These are phyloP conservation scores for Halichoeres trimaculatus DNA, from an alignment of 2,113 vertebrate species.

Conservation along the genomic window DNA sequence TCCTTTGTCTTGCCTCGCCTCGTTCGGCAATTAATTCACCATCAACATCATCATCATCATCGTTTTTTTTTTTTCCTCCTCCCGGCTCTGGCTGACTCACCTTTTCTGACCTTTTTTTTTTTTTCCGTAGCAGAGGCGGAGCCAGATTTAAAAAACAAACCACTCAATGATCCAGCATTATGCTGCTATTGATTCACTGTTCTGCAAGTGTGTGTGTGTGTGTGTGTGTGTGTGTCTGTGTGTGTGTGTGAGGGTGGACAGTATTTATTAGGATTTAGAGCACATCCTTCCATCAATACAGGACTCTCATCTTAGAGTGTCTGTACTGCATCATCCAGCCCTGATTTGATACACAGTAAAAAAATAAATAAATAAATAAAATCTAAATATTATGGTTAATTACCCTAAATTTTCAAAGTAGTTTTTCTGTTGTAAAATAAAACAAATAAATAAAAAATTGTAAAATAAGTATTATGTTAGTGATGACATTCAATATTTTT, in stretches of 20 bases:
- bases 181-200: conserved; percentile 41
- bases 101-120: not conserved
- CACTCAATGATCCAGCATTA: conserved; percentile 34
- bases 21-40: conserved; percentile 58
- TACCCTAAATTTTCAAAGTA: too few species aligned
- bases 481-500: too few species aligned
- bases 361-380: too few species aligned
- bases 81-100: not conserved
- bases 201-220: not conserved
- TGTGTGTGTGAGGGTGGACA: not conserved
- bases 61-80: not conserved
- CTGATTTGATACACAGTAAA: conserved; percentile 39
- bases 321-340: conserved; percentile 14
- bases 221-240: not conserved
- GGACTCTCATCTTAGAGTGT: conserved; percentile 30
- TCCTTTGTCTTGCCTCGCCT: conserved; percentile 46
- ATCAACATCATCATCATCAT: conserved; percentile 24
- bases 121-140: not conserved
- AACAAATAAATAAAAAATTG: too few species aligned
- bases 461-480: too few species aligned
- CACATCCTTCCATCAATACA: conserved; percentile 15
- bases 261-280: conserved; percentile 22
- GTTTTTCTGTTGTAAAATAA: too few species aligned
- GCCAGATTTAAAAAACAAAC: conserved; percentile 12
- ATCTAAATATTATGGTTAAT: too few species aligned